A percentile compares a stretch with the other conserved stretches of the same genome.
phyloP scores from a whole-genome alignment of 2,797 vertebrate genomes.

The Chaetodon trifasciatus region DNA sequence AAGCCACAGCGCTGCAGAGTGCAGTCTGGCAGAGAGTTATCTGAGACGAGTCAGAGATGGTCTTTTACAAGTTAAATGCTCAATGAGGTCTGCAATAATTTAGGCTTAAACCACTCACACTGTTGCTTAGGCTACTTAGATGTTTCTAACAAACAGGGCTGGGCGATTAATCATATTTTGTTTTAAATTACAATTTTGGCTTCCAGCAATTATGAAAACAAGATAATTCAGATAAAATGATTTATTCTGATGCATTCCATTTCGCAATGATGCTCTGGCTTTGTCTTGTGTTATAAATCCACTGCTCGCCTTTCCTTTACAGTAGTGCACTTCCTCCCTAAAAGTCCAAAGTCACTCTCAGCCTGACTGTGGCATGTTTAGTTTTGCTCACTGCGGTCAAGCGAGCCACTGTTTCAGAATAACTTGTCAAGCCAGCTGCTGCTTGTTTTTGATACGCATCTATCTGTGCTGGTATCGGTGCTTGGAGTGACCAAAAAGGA shows the following conservation, averaged over 20 bases:
- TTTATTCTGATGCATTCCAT: not conserved
- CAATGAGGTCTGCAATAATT: constrained; percentile 17
- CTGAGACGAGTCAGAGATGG: constrained; percentile 45
- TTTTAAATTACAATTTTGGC: not conserved
- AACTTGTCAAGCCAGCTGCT: too few species aligned
- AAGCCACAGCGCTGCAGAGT: constrained; percentile 44
- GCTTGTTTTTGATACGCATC: too few species aligned
- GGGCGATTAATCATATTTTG: too few species aligned
- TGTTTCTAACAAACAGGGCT: constrained; percentile 13
- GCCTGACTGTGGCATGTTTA: not conserved
- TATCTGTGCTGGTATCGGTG: too few species aligned
- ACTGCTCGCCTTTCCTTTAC: not conserved
- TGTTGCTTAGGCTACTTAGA: not conserved
- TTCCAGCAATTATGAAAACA: not conserved
- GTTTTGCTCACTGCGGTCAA: not conserved
- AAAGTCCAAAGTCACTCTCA: not conserved
- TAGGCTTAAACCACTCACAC: constrained; percentile 11
- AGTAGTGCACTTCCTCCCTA: not conserved
- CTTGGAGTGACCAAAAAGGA: not conserved
- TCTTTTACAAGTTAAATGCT: constrained; percentile 35
- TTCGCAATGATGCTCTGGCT: not conserved
- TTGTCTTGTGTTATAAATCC: not conserved
- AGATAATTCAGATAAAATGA: not conserved
- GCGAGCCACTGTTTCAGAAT: too few species aligned
- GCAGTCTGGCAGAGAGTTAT: constrained; percentile 44